phyloP scores from a whole-genome alignment of 2,888 invertebrate genomes.

The Serripes groenlandicus region DNA sequence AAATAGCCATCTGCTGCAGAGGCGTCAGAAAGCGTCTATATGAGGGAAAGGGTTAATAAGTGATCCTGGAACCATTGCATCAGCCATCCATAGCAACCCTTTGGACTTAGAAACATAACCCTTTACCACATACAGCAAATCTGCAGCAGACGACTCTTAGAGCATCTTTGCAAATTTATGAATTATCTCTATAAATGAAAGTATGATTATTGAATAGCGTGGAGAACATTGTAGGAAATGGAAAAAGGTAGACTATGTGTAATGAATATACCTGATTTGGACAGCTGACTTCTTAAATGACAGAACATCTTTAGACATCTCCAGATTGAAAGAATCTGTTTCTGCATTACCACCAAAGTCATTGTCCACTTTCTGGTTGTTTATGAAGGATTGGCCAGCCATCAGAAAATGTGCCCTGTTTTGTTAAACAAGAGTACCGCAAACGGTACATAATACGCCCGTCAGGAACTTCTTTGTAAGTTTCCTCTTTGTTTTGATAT shows the following conservation, averaged over 20 bases:
- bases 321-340: slow-evolving; percentile 69
- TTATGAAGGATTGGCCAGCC: slow-evolving; percentile 78
- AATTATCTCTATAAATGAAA: no score
- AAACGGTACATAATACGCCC: no score
- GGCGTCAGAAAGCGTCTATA: not conserved
- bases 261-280: slow-evolving; percentile 70
- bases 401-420: slow-evolving; percentile 79
- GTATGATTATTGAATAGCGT: no score
- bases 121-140: no score
- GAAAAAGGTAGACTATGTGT: no score
- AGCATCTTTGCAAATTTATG: no score
- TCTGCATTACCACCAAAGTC: slow-evolving; percentile 67
- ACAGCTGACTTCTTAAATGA: slow-evolving; percentile 75
- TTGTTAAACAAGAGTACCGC: not conserved
- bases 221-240: no score
- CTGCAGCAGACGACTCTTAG: no score
- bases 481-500: not conserved
- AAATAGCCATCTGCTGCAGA: no score
- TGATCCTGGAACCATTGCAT: no score
- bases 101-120: no score
- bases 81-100: no score
- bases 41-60: not conserved
- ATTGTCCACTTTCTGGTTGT: slow-evolving; percentile 71
- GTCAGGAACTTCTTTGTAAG: not conserved
- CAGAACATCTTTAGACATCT: slow-evolving; percentile 68